Percentiles rank a stretch among this genome's conserved stretches.
phyloP scores from a whole-genome alignment of 2,888 invertebrate species.

The Bombylius discolor region DNA sequence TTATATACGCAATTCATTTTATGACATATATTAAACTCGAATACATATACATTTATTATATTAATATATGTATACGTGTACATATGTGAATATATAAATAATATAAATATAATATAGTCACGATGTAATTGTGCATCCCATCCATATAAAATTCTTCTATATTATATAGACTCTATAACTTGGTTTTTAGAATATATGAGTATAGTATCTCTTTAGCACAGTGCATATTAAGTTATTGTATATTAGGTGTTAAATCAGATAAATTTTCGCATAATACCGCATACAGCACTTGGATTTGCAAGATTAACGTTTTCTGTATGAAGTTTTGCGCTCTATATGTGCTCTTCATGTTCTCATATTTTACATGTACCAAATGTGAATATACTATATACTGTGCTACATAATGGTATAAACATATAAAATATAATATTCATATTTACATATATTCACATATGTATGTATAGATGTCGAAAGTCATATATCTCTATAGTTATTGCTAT shows the following conservation, averaged over 20 bases:
- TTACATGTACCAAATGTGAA: slow-evolving; percentile 2
- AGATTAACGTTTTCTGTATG: slow-evolving; percentile 31
- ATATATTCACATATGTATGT: background rate
- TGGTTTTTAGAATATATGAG: background rate
- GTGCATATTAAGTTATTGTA: slow-evolving; percentile 37
- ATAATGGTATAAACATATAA: background rate
- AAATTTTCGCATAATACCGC: slow-evolving; percentile 40
- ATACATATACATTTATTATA: too few relatives aligned
- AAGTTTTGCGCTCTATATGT: slow-evolving; percentile 11
- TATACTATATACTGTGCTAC: too few relatives aligned
- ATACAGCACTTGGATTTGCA: slow-evolving; percentile 39
- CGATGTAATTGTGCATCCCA: slow-evolving; percentile 5
- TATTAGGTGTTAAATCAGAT: slow-evolving; percentile 41
- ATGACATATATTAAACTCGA: too few relatives aligned
- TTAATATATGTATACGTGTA: too few relatives aligned
- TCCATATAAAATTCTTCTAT: slow-evolving; percentile 5
- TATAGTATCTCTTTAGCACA: slow-evolving; percentile 2
- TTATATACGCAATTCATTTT: too few relatives aligned
- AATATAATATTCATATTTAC: background rate
- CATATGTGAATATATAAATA: too few relatives aligned
- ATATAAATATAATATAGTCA: slow-evolving; percentile 3
- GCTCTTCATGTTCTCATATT: slow-evolving; percentile 11
- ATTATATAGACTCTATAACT: background rate
- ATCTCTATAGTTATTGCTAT: slow-evolving; percentile 4
- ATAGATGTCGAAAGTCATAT: background rate